These are phyloP conservation scores for Lepidochrysops patricia DNA, from an alignment of 2,888 invertebrate species.

Conservation along the genomic window DNA sequence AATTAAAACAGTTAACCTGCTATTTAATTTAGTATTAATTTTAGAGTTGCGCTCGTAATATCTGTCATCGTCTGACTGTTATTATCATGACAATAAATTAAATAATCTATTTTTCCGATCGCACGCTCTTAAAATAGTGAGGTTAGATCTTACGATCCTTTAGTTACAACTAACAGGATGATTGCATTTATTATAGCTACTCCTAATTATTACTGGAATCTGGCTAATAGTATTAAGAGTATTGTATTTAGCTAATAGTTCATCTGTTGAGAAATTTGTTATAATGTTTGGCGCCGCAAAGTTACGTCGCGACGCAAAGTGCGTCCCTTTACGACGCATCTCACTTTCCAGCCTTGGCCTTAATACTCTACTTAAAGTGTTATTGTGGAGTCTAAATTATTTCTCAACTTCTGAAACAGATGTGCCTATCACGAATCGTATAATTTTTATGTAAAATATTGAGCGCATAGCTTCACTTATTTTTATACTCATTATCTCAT, in stretches of 20 bases:
- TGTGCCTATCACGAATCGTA: not conserved
- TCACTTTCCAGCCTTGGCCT: not conserved
- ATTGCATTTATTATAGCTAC: constrained; percentile 37
- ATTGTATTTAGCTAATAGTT: constrained; percentile 37
- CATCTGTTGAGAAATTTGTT: constrained; percentile 15
- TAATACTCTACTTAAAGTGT: not conserved
- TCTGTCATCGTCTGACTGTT: constrained; percentile 29
- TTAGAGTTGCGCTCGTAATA: not conserved
- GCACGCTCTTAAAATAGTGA: constrained; percentile 20
- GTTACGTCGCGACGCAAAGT: not conserved
- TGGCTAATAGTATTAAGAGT: constrained; percentile 48
- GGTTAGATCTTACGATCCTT: constrained; percentile 17
- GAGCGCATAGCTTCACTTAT: not conserved
- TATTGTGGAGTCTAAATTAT: not conserved
- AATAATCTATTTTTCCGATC: constrained; percentile 52
- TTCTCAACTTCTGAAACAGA: not conserved
- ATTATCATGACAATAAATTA: constrained; percentile 64
- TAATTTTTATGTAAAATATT: not conserved
- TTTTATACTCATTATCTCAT: not conserved
- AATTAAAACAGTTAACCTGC: not conserved
- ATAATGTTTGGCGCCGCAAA: not conserved
- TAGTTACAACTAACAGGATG: constrained; percentile 17
- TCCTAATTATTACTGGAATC: constrained; percentile 45
- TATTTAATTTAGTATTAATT: not conserved
- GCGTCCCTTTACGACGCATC: not conserved